These are phyloP conservation scores for Sus scrofa DNA, from an alignment of 2,113 vertebrate species.

Conservation along the genomic window DNA sequence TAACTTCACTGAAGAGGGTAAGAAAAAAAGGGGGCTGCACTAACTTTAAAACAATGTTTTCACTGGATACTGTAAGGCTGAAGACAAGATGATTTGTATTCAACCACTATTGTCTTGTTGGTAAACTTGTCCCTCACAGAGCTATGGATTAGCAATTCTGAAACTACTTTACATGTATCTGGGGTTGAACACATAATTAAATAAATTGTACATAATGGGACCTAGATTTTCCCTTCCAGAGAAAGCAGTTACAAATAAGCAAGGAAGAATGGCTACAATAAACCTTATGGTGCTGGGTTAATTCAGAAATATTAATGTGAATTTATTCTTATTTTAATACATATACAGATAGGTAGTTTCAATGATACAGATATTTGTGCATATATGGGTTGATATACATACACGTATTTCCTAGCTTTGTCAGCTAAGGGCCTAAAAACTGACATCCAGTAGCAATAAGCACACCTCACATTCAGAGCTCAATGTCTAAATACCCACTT, in stretches of 20 bases:
- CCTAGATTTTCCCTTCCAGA: background rate
- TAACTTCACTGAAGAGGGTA: background rate
- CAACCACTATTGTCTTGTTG: background rate
- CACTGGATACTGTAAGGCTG: background rate
- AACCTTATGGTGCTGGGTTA: background rate
- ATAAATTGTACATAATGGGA: background rate
- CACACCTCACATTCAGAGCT: background rate
- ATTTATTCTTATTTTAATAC: background rate
- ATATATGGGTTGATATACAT: background rate
- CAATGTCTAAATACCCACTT: background rate
- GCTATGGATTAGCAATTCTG: background rate
- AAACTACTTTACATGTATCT: background rate
- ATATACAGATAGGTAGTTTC: background rate
- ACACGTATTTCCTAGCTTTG: background rate
- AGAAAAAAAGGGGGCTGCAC: background rate
- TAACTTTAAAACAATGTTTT: background rate
- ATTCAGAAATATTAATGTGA: background rate
- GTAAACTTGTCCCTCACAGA: background rate
- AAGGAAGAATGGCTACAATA: background rate
- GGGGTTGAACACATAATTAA: background rate
- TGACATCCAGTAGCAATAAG: background rate
- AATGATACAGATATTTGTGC: fast-evolving
- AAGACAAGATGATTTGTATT: background rate
- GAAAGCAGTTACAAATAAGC: background rate
- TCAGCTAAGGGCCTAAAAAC: background rate